Base-by-base conservation (phyloP, 2,888 invertebrate genomes). In the Lottia gigantea region DNA sequence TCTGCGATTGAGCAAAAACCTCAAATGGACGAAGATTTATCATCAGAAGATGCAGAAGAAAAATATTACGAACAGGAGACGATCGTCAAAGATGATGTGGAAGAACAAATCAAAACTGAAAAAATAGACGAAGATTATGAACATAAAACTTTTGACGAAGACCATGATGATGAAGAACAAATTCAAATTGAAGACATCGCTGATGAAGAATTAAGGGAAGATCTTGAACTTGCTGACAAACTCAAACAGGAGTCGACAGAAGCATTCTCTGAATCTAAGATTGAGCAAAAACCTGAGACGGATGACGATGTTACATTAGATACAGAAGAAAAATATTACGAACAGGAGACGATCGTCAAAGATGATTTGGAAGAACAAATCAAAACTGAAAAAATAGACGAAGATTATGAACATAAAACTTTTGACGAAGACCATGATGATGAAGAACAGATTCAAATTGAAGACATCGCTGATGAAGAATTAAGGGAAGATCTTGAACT, bases 131-230 rank as follows among this genome's bases (percentile, higher is more conserved):
- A n/a, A n/a, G n/a, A n/a, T n/a, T n/a, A n/a, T n/a, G n/a, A n/a
- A n/a, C n/a, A n/a, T n/a, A n/a, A n/a, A n/a, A n/a, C n/a, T n/a
- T n/a, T n/a, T n/a, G n/a, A n/a, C n/a, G n/a, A n/a, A n/a, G n/a
- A n/a, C n/a, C n/a, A n/a, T 12, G 55, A 11, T 55, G 8, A 3
- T 19, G 55, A 55, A 23, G 69, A 70, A 23, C 71, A 72, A 64
- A 71, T 68, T 67, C 65, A 68, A 49, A 70, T 66, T n/a, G 65
- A 66, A 23, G 71, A 71, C 40, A n/a, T n/a, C n/a, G 62, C 66
- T 7, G 72, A 73, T 45, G 66, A 70, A 11, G 68, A 62, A 46
- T 67, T 72, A 11, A 46, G 11, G 23, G 67, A 72, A 47, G 67
- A 31, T 31, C 31, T 31, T 31, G 31, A 31, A 31, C 31, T 31